A percentile compares a stretch with the other conserved stretches of the same genome.
phyloP scores from a whole-genome alignment of 2,888 invertebrate genomes.

The Athetis lepigone region DNA sequence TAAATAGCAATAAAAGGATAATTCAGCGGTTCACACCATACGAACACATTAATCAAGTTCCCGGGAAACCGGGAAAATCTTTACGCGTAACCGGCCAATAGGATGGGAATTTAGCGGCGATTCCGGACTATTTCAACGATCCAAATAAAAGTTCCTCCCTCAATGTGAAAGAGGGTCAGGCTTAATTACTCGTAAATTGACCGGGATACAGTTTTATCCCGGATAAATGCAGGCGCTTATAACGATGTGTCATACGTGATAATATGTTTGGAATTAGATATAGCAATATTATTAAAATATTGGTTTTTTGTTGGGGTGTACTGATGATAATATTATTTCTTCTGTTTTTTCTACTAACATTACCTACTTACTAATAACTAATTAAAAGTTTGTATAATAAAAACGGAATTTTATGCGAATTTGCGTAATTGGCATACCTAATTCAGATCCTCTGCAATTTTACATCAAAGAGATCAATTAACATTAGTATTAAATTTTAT shows the following conservation, averaged over 20 bases:
- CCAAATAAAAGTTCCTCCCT: constrained; percentile 88
- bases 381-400: too few species aligned
- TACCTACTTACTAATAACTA: too few species aligned
- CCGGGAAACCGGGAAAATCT: constrained; percentile 74
- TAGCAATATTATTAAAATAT: constrained; percentile 19
- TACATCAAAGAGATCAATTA: background rate
- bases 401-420: too few species aligned
- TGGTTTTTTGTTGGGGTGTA: background rate
- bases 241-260: constrained; percentile 79
- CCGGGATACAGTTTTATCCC: constrained; percentile 85
- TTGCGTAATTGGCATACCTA: too few species aligned
- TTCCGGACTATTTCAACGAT: constrained; percentile 81
- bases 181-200: constrained; percentile 91
- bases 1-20: constrained; percentile 61
- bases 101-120: constrained; percentile 81
- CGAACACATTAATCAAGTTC: constrained; percentile 78
- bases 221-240: constrained; percentile 80
- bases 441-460: background rate
- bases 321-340: background rate
- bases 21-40: constrained; percentile 62
- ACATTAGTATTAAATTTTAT: constrained; percentile 1
- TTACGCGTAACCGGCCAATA: constrained; percentile 80
- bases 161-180: constrained; percentile 87
- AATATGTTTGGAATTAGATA: constrained; percentile 61
- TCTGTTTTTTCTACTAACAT: background rate